Evolutionary conservation across 1,140 invertebrate species (phyloP).

Genomic region (Procambarus clarkii): DNA sequence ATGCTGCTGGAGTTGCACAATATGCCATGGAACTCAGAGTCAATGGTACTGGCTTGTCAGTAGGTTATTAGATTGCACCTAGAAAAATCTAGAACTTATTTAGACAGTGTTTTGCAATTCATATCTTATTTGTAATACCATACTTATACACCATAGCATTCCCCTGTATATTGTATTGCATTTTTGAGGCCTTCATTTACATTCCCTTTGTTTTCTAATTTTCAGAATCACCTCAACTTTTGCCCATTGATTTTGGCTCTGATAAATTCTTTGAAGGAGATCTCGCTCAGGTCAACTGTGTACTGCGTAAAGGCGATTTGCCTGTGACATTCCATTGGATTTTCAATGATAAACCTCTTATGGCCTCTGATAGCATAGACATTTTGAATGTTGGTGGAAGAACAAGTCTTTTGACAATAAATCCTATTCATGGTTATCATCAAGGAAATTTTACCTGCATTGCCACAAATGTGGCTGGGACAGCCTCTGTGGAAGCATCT

Average conservation of each 20-base stretch:
- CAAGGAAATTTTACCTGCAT: constrained; percentile 76
- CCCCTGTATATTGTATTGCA: neutral
- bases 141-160: constrained; percentile 3
- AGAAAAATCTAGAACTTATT: neutral
- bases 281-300: constrained; percentile 83
- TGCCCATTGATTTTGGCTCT: constrained; percentile 71
- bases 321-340: constrained; percentile 87
- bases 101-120: neutral
- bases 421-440: constrained; percentile 71
- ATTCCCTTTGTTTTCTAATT: constrained; percentile 36
- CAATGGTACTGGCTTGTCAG: constrained; percentile 73
- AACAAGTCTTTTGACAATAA: constrained; percentile 72
- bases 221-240: constrained; percentile 69
- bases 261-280: constrained; percentile 76
- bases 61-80: constrained; percentile 3
- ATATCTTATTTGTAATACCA: neutral
- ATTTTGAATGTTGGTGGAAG: constrained; percentile 65
- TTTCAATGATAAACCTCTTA: constrained; percentile 80
- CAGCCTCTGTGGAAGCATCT: constrained; percentile 42
- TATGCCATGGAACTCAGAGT: constrained; percentile 79
- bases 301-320: constrained; percentile 88
- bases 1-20: constrained; percentile 81
- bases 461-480: constrained; percentile 82
- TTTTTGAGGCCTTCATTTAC: constrained; percentile 18
- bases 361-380: constrained; percentile 41